Evolutionary conservation across 2,797 vertebrate species (phyloP).

Genomic region (Fundulus diaphanus): DNA sequence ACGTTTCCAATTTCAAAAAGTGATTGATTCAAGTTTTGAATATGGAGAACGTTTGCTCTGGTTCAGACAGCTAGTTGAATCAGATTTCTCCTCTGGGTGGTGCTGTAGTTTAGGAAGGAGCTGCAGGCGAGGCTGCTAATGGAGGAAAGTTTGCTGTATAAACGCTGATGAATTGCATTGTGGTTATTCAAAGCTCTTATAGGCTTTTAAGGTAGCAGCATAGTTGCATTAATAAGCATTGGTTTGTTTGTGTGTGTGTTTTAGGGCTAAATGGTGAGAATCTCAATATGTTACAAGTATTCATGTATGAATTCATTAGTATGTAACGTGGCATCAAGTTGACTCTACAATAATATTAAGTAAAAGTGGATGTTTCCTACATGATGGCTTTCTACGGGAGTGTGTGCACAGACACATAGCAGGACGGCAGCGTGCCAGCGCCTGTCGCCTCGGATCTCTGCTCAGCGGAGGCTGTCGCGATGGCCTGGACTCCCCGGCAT

Average conservation of each 20-base stretch:
- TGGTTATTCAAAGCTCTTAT: conserved; percentile 48
- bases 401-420: conserved; percentile 14
- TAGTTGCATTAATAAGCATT: conserved; percentile 47
- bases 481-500: conserved; percentile 55
- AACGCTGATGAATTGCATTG: conserved; percentile 39
- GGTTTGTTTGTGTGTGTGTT: conserved; percentile 16
- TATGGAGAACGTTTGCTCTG: not conserved
- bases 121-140: conserved; percentile 34
- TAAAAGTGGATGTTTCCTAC: not conserved
- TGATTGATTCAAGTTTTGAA: not conserved
- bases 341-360: conserved; percentile 73
- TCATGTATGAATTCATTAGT: conserved; percentile 11
- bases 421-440: conserved; percentile 67
- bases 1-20: no score
- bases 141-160: conserved; percentile 27
- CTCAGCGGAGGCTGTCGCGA: conserved; percentile 70
- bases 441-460: conserved; percentile 65
- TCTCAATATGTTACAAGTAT: conserved; percentile 27
- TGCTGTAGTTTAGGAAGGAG: conserved; percentile 17
- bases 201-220: conserved; percentile 43
- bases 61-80: not conserved
- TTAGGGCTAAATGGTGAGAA: not conserved
- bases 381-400: not conserved
- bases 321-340: conserved; percentile 23
- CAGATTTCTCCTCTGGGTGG: conserved; percentile 2